A percentile compares a stretch with the other conserved stretches of the same genome.
Evolutionary conservation across 2,113 vertebrate genomes (phyloP).

Genomic region (Notarius lentiginosus): DNA sequence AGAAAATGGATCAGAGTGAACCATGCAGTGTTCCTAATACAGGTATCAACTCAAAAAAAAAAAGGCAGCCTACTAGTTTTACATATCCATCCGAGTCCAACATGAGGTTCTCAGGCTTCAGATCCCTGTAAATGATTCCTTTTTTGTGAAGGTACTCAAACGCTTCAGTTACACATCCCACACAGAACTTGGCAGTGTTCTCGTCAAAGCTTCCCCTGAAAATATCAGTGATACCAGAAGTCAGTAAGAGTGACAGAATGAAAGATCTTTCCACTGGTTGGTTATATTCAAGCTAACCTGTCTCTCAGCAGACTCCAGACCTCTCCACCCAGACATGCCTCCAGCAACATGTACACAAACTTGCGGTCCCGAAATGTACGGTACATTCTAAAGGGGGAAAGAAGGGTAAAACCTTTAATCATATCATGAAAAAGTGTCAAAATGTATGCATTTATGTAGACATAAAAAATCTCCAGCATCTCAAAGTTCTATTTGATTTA

Average conservation of each 20-base stretch:
- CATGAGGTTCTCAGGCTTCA: constrained; percentile 94
- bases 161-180: constrained; percentile 89
- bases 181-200: constrained; percentile 85
- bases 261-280: neutral
- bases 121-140: constrained; percentile 87
- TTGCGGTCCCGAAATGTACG: constrained; percentile 73
- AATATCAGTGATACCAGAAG: neutral
- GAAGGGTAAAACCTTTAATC: neutral
- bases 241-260: neutral
- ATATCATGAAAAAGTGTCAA: too few species aligned
- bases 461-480: neutral
- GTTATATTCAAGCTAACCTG: constrained; percentile 57
- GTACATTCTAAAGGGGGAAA: constrained; percentile 62
- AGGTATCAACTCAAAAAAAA: neutral
- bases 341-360: constrained; percentile 77
- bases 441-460: neutral
- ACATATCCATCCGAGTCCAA: constrained; percentile 89
- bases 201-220: constrained; percentile 90
- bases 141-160: constrained; percentile 91
- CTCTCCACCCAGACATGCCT: constrained; percentile 76
- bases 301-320: constrained; percentile 77
- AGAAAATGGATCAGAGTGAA: neutral
- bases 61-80: constrained; percentile 78
- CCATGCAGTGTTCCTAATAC: neutral
- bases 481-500: neutral